Evolutionary conservation across 1,140 invertebrate species (phyloP).

Genomic region (Drosophila seguyi): DNA sequence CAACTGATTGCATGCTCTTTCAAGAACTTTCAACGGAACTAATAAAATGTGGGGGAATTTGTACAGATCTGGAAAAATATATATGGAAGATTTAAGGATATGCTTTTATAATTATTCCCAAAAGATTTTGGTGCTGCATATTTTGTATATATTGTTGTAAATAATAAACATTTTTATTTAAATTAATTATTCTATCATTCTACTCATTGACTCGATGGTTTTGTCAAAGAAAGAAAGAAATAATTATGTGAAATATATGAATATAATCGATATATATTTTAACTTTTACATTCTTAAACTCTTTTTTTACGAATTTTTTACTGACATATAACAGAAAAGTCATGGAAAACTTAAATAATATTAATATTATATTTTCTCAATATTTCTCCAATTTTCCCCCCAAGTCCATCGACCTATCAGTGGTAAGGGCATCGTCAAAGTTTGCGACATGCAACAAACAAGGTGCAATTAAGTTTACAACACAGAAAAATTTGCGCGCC

Average conservation of each 20-base stretch:
- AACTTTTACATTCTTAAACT: too few relatives aligned
- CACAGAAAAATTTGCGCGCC: constrained; percentile 46
- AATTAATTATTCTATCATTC: not conserved
- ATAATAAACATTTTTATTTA: not conserved
- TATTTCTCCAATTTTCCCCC: not conserved
- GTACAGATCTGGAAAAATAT: not conserved
- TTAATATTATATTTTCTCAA: too few relatives aligned
- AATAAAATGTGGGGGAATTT: not conserved
- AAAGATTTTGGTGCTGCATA: too few relatives aligned
- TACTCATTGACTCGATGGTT: too few relatives aligned
- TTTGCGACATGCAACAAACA: constrained; percentile 79
- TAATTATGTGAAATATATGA: too few relatives aligned
- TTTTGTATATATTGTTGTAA: not conserved
- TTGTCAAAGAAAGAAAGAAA: too few relatives aligned
- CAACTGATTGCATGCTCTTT: constrained; percentile 43
- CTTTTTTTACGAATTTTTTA: too few relatives aligned
- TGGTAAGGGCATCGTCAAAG: constrained; percentile 50
- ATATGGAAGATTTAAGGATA: not conserved
- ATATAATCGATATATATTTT: too few relatives aligned
- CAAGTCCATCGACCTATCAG: not conserved
- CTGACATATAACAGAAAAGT: too few relatives aligned
- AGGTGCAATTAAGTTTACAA: constrained; percentile 70
- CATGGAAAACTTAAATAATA: too few relatives aligned
- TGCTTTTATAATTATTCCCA: too few relatives aligned
- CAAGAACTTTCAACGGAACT: not conserved